Evolutionary conservation across 2,888 invertebrate genomes (phyloP).

Genomic region (Hyles lineata): DNA sequence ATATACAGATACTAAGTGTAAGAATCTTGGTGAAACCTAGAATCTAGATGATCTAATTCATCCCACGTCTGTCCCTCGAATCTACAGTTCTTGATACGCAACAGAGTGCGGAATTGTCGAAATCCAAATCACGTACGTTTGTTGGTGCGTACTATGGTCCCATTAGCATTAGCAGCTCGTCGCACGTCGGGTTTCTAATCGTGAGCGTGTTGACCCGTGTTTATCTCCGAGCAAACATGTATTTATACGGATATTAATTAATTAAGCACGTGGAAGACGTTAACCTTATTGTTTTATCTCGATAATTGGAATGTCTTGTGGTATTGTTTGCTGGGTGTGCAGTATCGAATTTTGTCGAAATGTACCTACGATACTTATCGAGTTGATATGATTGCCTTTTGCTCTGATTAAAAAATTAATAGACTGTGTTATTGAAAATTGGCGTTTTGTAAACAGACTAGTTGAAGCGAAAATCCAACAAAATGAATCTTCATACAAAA

Average conservation of each 20-base stretch:
- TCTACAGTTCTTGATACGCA: background rate
- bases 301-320: background rate
- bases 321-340: too few species aligned
- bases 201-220: slow-evolving; percentile 19
- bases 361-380: too few species aligned
- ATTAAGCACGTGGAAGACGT: slow-evolving; percentile 25
- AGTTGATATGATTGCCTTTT: too few species aligned
- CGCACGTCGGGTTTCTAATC: slow-evolving; percentile 5
- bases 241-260: slow-evolving; percentile 21
- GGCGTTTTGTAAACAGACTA: too few species aligned
- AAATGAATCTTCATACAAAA: too few species aligned
- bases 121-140: background rate
- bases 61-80: too few species aligned
- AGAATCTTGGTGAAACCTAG: background rate
- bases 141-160: background rate
- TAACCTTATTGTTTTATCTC: slow-evolving; percentile 19
- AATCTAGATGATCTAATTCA: slow-evolving; percentile 1
- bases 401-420: too few species aligned
- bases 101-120: background rate
- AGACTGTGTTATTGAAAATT: too few species aligned
- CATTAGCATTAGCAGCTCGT: background rate
- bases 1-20: background rate
- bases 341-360: too few species aligned
- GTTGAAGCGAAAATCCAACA: too few species aligned
- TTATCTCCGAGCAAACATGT: slow-evolving; percentile 10